These are phyloP conservation scores for Sturmia bella DNA, from an alignment of 2,888 invertebrate genomes.

Conservation along the genomic window DNA sequence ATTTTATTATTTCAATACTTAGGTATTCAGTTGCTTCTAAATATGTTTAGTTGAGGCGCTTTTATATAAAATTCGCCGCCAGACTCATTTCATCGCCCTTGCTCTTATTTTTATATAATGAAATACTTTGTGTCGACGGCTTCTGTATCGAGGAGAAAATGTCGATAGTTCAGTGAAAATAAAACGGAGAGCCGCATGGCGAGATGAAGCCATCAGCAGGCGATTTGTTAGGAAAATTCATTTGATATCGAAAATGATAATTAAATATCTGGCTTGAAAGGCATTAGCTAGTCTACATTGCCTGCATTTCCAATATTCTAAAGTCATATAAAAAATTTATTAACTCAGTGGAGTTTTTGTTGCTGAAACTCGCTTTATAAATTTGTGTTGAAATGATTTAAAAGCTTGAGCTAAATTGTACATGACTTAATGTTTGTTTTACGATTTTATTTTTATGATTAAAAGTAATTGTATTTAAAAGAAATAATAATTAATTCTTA, in stretches of 20 bases:
- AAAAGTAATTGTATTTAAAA: constrained; percentile 43
- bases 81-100: no score
- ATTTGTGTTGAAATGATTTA: constrained; percentile 22
- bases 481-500: constrained; percentile 56
- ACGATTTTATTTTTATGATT: constrained; percentile 45
- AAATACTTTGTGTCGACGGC: no score
- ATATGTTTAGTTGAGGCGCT: no score
- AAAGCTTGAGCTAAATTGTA: not conserved
- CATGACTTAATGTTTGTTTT: not conserved
- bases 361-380: constrained; percentile 26
- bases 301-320: not conserved
- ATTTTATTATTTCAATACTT: no score
- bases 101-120: no score
- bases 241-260: not conserved
- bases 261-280: not conserved
- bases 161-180: no score
- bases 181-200: no score
- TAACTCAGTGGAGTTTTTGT: constrained; percentile 49
- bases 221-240: no score
- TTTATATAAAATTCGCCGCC: no score
- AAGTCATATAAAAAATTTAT: constrained; percentile 16
- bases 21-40: no score
- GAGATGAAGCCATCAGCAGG: no score
- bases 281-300: not conserved
- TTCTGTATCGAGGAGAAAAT: no score